Base-by-base conservation (phyloP, 2,888 invertebrate species). In the Dysmachus trigonus region DNA sequence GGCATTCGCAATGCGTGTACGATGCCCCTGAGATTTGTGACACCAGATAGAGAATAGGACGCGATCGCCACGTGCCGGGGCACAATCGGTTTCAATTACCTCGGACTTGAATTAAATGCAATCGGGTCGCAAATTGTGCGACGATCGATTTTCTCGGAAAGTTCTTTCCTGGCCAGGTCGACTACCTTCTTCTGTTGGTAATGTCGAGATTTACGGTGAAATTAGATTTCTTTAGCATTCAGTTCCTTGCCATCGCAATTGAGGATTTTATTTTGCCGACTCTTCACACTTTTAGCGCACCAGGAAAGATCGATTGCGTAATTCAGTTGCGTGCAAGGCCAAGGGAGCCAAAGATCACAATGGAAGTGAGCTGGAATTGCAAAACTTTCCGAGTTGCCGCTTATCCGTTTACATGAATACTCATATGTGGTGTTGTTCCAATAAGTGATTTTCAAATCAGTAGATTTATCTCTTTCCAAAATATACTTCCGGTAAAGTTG, bases 291-390 rank as follows among this genome's bases (percentile, higher is more conserved):
- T 18, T 73, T 73, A 73, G 30, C 33, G 33, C 73, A 73, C 33
- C 15, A 73, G 73, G 31, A 73, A 73, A 33, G 31, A 73, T 73
- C 33, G n/a, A 33, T 73, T 73, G 73, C 73, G 18, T 73, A 73
- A 73, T 62, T 73, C 33, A 73, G 31, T 73, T 33, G 73, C 73
- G 73, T 73, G 73, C 73, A 73, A 73, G 73, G 73, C 30, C 73
- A 73, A 73, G 4, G 73, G 33, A 73, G 73, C 73, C n/a, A 13
- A 18, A 31, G n/a, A 73, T 73, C 31, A 15, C 33, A 1, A 15
- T 73, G 33, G 73, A 73, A 73, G 73, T 62, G 62, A 62, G 8
- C 62, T 62, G 62, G 27, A 62, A 62, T 62, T 62, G 62, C 8
- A 62, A 62, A 62, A 27, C 22, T 62, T 62, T n/a, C 62, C 27